phyloP scores from a whole-genome alignment of 2,888 invertebrate species.

The Lysandra bellargus region DNA sequence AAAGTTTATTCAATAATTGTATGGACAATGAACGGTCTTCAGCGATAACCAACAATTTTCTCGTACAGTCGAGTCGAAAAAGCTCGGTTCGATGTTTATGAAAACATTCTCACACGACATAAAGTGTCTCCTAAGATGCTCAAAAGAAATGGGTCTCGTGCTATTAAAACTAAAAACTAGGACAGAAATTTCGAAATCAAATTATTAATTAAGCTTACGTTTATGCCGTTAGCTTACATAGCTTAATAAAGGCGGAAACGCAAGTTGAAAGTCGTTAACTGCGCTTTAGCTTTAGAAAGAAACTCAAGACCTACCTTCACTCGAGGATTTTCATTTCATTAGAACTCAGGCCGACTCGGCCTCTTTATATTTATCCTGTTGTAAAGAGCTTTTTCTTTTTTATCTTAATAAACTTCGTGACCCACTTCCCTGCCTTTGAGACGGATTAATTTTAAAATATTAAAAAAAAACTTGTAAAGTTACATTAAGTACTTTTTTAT shows the following conservation, averaged over 20 bases:
- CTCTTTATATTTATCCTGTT: constrained; percentile 35
- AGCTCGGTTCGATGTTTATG: background rate
- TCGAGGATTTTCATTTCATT: constrained; percentile 63
- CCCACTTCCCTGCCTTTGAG: background rate
- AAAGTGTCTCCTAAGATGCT: constrained; percentile 36
- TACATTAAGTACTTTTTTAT: constrained; percentile 6
- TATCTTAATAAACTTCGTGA: constrained; percentile 20
- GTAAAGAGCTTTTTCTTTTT: constrained; percentile 31
- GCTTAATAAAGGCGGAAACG: constrained; percentile 62
- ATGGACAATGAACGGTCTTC: background rate
- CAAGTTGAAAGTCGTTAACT: constrained; percentile 63
- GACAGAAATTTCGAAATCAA: constrained; percentile 61
- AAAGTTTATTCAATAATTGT: background rate
- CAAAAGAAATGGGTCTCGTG: constrained; percentile 35
- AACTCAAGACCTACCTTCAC: constrained; percentile 63
- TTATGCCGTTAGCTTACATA: constrained; percentile 62
- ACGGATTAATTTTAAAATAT: background rate
- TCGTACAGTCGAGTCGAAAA: background rate
- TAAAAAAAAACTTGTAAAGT: constrained; percentile 7
- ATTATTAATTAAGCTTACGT: constrained; percentile 68
- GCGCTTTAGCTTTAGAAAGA: constrained; percentile 62
- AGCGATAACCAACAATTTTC: background rate
- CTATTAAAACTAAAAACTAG: constrained; percentile 48
- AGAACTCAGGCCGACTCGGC: constrained; percentile 52
- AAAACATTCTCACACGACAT: background rate